Evolutionary conservation across 1,140 invertebrate species (phyloP), one percentile per base, ranked within the genome.

Genomic region (Glomeris maerens): DNA sequence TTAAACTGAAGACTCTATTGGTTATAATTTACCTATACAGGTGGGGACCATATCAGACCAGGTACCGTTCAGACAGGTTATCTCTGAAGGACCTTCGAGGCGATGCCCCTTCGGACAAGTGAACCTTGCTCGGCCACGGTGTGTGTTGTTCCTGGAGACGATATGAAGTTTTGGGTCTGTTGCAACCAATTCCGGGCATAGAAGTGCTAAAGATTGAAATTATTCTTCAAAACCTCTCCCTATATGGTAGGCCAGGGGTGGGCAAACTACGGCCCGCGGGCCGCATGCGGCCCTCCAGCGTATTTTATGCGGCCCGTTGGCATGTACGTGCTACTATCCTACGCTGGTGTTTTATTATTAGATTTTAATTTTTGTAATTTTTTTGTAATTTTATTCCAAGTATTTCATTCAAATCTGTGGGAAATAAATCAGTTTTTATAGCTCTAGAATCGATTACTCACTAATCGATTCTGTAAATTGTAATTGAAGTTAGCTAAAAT

Each of bases 61-160:
- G 47, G 70, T 74, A 40, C 83, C 83, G 59, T 79, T 75, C 26
- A 77, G 70, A 60, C 86, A 90, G 61, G 79, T 79, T 39, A 89
- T 72, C 36, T 76, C 80, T 1, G 80, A 76, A 23, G 76, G 67
- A 4, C 85, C 85, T 27, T 72, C 71, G 23, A 89, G 71, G 50
- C 74, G 71, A 62, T 86, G 83, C 36, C 85, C 84, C 76, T 81
- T 84, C 48, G 84, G 76, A 60, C 86, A 90, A 42, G 77, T 75
- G 67, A 89, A 89, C 22, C 81, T 72, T 2, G 80, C 82, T 47
- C 75, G 72, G n/a, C 81, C 76, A 2, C 74, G 74, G 52, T 74
- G 78, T 40, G 68, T 78, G 45, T 75, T 74, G 62, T 80, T 80
- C 61, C 77, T 72, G 39, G 77, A 71, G 25, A 75, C 62, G n/a